Percentiles rank a stretch among this genome's conserved stretches.
phyloP scores from a whole-genome alignment of 2,113 vertebrate species.

The Oryctolagus cuniculus region mOryCun1.1 NC_091433.1:55447001-55447500 shows the following conservation, averaged over 20 bases:
- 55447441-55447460: not conserved
- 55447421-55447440: slow-evolving; percentile 24
- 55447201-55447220: not conserved
- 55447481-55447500: not conserved
- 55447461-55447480: slow-evolving; percentile 17
- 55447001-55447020: too few species aligned
- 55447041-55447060: slow-evolving; percentile 4
- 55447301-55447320: not conserved
- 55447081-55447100: slow-evolving; percentile 23
- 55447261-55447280: not conserved
- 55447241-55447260: not conserved
- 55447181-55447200: not conserved
- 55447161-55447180: not conserved
- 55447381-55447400: slow-evolving; percentile 50
- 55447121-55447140: slow-evolving; percentile 27
- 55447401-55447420: not conserved
- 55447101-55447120: slow-evolving; percentile 36
- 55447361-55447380: slow-evolving; percentile 12
- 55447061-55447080: not conserved
- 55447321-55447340: not conserved
- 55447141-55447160: not conserved
- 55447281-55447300: not conserved
- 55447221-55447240: not conserved
- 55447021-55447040: too few species aligned
- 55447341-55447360: not conserved